These are phyloP conservation scores for Strix occidentalis DNA, from an alignment of 2,797 vertebrate species.

Conservation along the genomic window DNA sequence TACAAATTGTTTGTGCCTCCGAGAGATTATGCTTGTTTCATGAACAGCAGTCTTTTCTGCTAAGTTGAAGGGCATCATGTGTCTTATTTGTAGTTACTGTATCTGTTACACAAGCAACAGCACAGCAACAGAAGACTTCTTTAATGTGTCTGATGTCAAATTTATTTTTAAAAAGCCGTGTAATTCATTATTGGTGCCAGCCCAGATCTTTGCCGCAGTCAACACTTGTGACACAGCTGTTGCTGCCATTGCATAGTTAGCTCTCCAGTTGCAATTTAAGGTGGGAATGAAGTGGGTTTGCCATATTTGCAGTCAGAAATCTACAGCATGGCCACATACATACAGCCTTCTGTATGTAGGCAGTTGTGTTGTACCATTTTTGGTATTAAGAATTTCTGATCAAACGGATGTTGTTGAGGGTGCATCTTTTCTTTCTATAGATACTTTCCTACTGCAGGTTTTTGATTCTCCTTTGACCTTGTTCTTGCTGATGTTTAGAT, in stretches of 20 bases:
- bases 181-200: neutral
- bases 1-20: neutral
- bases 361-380: neutral
- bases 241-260: neutral
- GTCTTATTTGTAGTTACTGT: slow-evolving; percentile 10
- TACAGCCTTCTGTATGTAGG: neutral
- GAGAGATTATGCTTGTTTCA: neutral
- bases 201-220: neutral
- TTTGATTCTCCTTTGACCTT: neutral
- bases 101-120: neutral
- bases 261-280: neutral
- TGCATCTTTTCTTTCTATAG: neutral
- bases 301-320: neutral
- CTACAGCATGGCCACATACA: too few relatives aligned
- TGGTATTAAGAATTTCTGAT: neutral
- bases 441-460: neutral
- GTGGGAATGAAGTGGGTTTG: neutral
- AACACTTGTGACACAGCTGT: slow-evolving; percentile 34
- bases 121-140: slow-evolving; percentile 16
- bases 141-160: slow-evolving; percentile 28
- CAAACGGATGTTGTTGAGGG: neutral
- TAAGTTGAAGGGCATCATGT: neutral
- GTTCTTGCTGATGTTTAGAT: neutral
- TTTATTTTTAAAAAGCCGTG: slow-evolving; percentile 49
- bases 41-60: neutral